A percentile compares a stretch with the other conserved stretches of the same genome.
Conservation (phyloP, 2,797 vertebrate genomes). For the Tragopan temminckii region DNA sequence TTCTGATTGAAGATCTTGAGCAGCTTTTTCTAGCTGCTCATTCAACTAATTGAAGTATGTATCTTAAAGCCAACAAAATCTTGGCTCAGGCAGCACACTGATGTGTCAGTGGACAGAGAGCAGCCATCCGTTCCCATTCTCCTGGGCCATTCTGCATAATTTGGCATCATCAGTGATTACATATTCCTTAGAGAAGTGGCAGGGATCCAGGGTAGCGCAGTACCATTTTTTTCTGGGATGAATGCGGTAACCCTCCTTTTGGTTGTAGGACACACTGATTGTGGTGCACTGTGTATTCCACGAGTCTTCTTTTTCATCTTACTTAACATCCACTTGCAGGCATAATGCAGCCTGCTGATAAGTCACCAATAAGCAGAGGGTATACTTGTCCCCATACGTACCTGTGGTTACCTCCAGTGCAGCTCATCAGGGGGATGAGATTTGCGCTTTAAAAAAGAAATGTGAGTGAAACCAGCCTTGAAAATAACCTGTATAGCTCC, state of each 20-base stretch:
- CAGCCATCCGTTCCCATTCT: background rate
- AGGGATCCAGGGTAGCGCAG: background rate
- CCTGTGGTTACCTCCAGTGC: background rate
- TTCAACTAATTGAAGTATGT: background rate
- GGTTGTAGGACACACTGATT: background rate
- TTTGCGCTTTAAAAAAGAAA: background rate
- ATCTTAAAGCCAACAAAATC: background rate
- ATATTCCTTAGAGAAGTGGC: background rate
- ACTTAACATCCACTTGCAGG: background rate
- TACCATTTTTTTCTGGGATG: background rate
- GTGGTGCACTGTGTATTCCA: background rate
- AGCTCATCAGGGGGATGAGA: background rate
- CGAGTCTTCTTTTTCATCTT: background rate
- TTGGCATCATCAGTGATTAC: background rate
- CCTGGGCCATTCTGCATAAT: background rate
- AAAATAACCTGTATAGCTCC: background rate
- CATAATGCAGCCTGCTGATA: background rate
- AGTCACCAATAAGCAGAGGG: background rate
- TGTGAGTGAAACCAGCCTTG: background rate
- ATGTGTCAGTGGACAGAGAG: background rate
- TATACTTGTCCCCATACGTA: rapidly evolving
- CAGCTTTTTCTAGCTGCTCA: background rate
- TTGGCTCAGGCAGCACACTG: background rate
- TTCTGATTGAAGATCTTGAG: background rate
- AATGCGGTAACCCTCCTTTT: background rate